A percentile compares a stretch with the other conserved stretches of the same genome.
Conservation (phyloP, 2,797 vertebrate species). For the Sebastolobus alascanus region DNA sequence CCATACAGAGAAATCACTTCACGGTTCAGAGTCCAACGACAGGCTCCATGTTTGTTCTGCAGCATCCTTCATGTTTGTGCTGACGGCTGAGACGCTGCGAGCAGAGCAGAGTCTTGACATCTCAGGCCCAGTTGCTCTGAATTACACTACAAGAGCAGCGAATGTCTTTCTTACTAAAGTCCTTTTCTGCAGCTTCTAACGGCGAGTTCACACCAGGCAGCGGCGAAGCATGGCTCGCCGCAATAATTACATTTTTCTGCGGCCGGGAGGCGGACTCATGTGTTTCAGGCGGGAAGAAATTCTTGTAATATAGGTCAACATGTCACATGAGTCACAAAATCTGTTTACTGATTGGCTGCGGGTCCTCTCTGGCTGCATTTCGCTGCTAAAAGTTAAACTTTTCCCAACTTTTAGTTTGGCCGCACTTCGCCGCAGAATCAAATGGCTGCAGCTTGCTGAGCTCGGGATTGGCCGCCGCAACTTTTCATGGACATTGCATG, state of each 20-base stretch:
- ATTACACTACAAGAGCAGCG: neutral
- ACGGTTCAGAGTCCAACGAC: slow-evolving; percentile 15
- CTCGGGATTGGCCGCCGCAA: too few relatives aligned
- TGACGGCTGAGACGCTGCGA: neutral
- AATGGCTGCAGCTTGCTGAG: too few relatives aligned
- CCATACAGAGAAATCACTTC: slow-evolving; percentile 37
- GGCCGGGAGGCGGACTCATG: too few relatives aligned
- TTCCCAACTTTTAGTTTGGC: too few relatives aligned
- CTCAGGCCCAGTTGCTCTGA: neutral
- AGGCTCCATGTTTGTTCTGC: slow-evolving; percentile 27
- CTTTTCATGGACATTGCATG: too few relatives aligned
- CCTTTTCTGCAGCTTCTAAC: slow-evolving; percentile 1
- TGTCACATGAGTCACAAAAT: neutral
- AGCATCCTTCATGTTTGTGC: slow-evolving; percentile 25
- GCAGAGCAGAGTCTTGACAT: neutral
- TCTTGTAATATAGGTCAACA: too few relatives aligned
- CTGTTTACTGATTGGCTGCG: neutral
- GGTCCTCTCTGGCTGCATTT: too few relatives aligned
- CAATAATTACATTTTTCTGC: neutral
- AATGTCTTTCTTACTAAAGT: neutral
- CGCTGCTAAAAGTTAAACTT: too few relatives aligned
- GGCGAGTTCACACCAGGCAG: too few relatives aligned
- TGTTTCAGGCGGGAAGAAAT: neutral
- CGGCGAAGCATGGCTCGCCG: too few relatives aligned
- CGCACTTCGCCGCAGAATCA: too few relatives aligned